These are phyloP conservation scores for Balanococcus diminutus DNA, from an alignment of 2,888 invertebrate species.

Conservation along the genomic window DNA sequence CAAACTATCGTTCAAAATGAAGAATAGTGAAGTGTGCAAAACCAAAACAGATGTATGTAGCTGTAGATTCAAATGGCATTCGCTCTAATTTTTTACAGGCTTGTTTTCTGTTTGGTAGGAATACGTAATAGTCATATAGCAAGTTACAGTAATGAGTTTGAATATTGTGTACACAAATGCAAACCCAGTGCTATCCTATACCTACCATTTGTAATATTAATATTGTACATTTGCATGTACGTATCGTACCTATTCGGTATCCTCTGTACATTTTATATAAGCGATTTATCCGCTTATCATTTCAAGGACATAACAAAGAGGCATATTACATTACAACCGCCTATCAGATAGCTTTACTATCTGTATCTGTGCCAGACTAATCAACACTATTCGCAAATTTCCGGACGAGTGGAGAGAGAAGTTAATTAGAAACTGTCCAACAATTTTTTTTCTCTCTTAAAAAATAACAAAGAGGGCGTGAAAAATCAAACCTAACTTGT, in stretches of 20 bases:
- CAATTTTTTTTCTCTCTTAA: neutral
- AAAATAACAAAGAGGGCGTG: neutral
- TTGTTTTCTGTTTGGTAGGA: neutral
- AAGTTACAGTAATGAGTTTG: no score
- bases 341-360: neutral
- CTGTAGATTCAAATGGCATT: neutral
- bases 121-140: neutral
- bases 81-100: neutral
- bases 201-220: neutral
- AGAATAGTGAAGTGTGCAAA: neutral
- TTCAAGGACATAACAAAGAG: slow-evolving; percentile 14
- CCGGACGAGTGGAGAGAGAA: neutral
- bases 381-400: slow-evolving; percentile 4
- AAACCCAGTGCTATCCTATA: neutral
- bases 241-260: no score
- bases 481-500: neutral
- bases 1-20: neutral
- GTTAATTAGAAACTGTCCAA: neutral
- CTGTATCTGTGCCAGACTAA: slow-evolving; percentile 1
- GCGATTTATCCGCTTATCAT: slow-evolving; percentile 34
- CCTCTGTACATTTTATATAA: neutral
- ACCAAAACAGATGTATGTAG: neutral
- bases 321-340: neutral
- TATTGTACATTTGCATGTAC: slow-evolving; percentile 22
- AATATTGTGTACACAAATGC: slow-evolving; percentile 12